Base-by-base conservation (phyloP, 2,888 invertebrate species). In the Cantharis rufa region DNA sequence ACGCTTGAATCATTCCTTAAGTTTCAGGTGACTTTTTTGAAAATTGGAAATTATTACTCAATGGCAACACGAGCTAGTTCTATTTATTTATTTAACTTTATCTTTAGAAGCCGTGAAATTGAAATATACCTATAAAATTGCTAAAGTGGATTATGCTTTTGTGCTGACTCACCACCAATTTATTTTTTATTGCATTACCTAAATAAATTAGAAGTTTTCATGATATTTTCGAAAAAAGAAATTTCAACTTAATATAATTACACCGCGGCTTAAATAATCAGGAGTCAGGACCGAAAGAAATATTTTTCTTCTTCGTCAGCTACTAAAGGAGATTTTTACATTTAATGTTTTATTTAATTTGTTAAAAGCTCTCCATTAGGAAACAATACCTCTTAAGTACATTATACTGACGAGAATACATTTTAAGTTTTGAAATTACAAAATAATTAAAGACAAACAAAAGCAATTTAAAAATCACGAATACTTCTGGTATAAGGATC, bases 1-100 rank as follows among this genome's bases (percentile, higher is more conserved):
- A 77, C 79, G 79, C 70, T 79, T 71, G 24, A 70, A 18, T 79
- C 77, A 72, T 13, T 61, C 74, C 28, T 70, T 18, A 61, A 62
- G 71, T 71, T 24, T 24, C 66, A 62, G 66, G 21, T 71, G 24
- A 63, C 32, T 68, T 71, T 71, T n/a, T 18, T 63, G 28, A 75
- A 75, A 71, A 71, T 32, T 15, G 68, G 64, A 48, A 10, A 15
- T 48, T 62, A 63, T 16, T 64, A 28, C 24, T 70, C 11, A 70
- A 64, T 68, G 11, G 70, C 24, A 62, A 71, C 75, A 68, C 75
- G 75, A 74, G 75, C 75, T 70, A 18, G 70, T 69, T 63, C 66
- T 68, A 66, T 24, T 28, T 74, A 74, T 74, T 73, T 62, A 63
- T 74, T 74, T 69, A 64, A 18, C 62, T 24, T 69, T 63, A 18